phyloP scores from a whole-genome alignment of 2,888 invertebrate species.

The Muscina levida region DNA sequence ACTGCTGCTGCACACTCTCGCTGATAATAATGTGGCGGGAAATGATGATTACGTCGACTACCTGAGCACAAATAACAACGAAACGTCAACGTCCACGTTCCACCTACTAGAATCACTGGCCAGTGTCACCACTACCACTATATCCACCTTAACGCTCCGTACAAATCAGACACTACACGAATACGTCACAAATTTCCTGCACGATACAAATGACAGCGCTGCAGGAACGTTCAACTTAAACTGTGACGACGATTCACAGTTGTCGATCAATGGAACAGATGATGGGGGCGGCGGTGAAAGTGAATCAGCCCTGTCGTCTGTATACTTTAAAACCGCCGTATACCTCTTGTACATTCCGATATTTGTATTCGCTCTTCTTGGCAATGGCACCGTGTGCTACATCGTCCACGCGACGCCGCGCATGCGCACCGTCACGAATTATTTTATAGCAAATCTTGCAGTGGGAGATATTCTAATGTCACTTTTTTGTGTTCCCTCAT shows the following conservation, averaged over 20 bases:
- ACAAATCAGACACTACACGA: conserved; percentile 30
- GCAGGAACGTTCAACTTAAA: conserved; percentile 66
- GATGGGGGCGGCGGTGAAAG: conserved; percentile 66
- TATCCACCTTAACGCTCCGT: conserved; percentile 45
- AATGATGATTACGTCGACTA: conserved; percentile 52
- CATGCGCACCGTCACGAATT: conserved; percentile 96
- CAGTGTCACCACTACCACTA: conserved; percentile 60
- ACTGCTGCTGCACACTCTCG: conserved; percentile 52
- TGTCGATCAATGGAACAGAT: conserved; percentile 46
- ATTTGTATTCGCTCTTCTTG: conserved; percentile 86
- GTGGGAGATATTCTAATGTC: conserved; percentile 95
- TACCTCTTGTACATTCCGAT: conserved; percentile 87
- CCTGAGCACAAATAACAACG: conserved; percentile 37
- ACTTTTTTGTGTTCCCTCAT: conserved; percentile 93
- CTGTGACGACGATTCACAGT: conserved; percentile 70
- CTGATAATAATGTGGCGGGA: conserved; percentile 16
- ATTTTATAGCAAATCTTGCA: conserved; percentile 93
- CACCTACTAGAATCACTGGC: conserved; percentile 54
- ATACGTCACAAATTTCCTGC: neutral
- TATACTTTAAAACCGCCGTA: conserved; percentile 84
- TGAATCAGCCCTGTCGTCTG: conserved; percentile 77
- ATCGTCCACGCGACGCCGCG: conserved; percentile 90
- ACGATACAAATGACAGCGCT: conserved; percentile 22
- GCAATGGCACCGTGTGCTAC: conserved; percentile 91
- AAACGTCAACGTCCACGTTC: conserved; percentile 27